phyloP scores from a whole-genome alignment of 2,888 invertebrate genomes.

The Calephelis perditalis region DNA sequence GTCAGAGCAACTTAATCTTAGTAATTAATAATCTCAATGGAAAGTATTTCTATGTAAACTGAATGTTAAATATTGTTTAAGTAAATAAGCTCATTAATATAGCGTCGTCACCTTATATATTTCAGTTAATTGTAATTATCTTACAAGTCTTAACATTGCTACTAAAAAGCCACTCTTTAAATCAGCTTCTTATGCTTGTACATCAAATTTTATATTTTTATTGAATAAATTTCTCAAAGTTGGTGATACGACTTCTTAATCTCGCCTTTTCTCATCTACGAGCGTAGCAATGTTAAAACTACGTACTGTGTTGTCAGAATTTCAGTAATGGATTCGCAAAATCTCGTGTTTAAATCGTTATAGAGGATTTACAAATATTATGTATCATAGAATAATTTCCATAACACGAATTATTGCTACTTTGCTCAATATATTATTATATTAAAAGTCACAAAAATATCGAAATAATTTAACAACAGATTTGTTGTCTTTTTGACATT shows the following conservation, averaged over 20 bases:
- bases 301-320: slow-evolving; percentile 58
- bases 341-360: background rate
- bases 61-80: slow-evolving; percentile 75
- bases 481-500: no score
- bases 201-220: slow-evolving; percentile 32
- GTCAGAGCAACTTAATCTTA: slow-evolving; percentile 24
- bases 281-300: slow-evolving; percentile 74
- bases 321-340: slow-evolving; percentile 17
- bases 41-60: slow-evolving; percentile 68
- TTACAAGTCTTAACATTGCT: slow-evolving; percentile 66
- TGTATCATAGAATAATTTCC: slow-evolving; percentile 8
- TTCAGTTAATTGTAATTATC: slow-evolving; percentile 53
- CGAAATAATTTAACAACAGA: no score
- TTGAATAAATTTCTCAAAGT: slow-evolving; percentile 62
- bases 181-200: slow-evolving; percentile 23
- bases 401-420: background rate
- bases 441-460: background rate
- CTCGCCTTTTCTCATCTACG: slow-evolving; percentile 24
- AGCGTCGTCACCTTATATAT: slow-evolving; percentile 53
- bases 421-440: background rate
- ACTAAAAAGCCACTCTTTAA: slow-evolving; percentile 37
- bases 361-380: background rate
- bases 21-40: slow-evolving; percentile 48
- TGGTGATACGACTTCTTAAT: slow-evolving; percentile 38
- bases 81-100: slow-evolving; percentile 56